Evolutionary conservation across 2,113 vertebrate species (phyloP).

Genomic region (Phaethornis superciliosus): DNA sequence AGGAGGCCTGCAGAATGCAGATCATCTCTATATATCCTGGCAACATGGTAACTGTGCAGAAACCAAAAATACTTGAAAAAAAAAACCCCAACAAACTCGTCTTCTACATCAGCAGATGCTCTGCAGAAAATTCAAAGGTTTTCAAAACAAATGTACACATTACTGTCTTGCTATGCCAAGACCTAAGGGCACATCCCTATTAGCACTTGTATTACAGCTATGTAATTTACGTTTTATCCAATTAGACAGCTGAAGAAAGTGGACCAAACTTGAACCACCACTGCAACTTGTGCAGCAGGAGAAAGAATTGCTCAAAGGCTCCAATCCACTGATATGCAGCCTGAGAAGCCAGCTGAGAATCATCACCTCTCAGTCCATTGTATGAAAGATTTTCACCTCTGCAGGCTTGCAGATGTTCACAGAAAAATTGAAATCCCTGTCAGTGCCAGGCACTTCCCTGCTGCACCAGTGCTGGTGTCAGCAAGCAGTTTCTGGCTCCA

Average conservation of each 20-base stretch:
- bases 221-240: not conserved
- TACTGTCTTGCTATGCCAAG: not conserved
- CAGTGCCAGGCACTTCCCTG: not conserved
- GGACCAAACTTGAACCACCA: not conserved
- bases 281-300: not conserved
- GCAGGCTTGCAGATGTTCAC: not conserved
- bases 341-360: not conserved
- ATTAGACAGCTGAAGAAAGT: not conserved
- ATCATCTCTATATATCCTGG: not conserved
- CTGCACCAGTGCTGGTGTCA: not conserved
- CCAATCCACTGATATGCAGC: not conserved
- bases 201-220: not conserved
- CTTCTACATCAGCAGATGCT: not conserved
- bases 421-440: not conserved
- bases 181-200: not conserved
- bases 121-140: not conserved
- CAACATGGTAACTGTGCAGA: not conserved
- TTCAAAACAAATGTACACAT: not conserved
- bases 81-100: not conserved
- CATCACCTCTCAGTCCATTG: not conserved
- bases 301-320: not conserved
- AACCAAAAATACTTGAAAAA: not conserved
- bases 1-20: not conserved
- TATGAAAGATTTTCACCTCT: not conserved
- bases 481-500: not conserved